Evolutionary conservation across 2,113 vertebrate genomes (phyloP).

Genomic region (Varanus salvator): DNA sequence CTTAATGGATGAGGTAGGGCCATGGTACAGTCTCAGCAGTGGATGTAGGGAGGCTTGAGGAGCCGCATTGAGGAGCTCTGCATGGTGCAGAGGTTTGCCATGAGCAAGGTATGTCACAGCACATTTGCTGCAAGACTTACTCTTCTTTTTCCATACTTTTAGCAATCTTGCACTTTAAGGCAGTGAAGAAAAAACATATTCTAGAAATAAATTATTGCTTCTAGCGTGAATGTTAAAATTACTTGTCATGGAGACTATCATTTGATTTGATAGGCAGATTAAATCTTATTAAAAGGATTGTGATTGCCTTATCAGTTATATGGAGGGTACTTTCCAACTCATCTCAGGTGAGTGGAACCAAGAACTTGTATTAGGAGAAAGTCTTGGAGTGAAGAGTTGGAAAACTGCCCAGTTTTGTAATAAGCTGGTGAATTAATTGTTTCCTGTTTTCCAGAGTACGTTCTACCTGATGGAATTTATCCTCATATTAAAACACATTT

Average conservation of each 20-base stretch:
- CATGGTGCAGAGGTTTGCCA: too few relatives aligned
- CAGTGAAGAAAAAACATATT: conserved; percentile 44
- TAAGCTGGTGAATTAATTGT: conserved; percentile 53
- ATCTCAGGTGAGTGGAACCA: not conserved
- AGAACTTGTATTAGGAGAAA: conserved; percentile 16
- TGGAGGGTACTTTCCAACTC: not conserved
- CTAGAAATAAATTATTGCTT: conserved; percentile 55
- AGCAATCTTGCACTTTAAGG: conserved; percentile 33
- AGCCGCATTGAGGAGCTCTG: too few relatives aligned
- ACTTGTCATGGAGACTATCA: conserved; percentile 57
- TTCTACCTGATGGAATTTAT: conserved; percentile 32
- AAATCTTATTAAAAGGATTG: conserved; percentile 57
- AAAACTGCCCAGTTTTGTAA: conserved; percentile 53
- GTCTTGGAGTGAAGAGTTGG: conserved; percentile 46
- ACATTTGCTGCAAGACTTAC: not conserved
- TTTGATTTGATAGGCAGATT: conserved; percentile 69
- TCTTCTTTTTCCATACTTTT: not conserved
- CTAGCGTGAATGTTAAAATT: conserved; percentile 43
- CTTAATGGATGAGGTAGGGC: too few relatives aligned
- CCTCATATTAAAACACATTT: conserved; percentile 20
- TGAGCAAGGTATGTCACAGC: not conserved
- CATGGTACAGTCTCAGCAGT: too few relatives aligned
- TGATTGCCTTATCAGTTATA: conserved; percentile 33
- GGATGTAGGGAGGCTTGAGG: too few relatives aligned
- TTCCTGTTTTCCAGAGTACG: conserved; percentile 30